Conservation (phyloP, 2,113 vertebrate species). For the Sakesphorus luctuosus region DNA sequence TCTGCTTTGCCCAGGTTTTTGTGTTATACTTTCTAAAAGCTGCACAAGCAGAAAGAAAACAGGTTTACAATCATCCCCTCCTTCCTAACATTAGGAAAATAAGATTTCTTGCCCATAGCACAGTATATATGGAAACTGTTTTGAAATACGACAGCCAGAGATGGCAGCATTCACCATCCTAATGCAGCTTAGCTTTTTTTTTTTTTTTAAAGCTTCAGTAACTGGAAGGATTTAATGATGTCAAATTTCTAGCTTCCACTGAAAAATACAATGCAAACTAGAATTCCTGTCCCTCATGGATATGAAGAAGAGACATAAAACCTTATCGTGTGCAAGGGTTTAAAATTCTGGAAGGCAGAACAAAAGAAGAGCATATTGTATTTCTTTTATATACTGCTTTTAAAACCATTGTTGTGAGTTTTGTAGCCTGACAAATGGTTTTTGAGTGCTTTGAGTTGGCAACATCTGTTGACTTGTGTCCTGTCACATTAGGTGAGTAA, state of each 20-base stretch:
- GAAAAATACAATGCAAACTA: neutral
- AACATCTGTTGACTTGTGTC: slow-evolving; percentile 40
- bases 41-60: neutral
- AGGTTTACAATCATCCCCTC: neutral
- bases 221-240: neutral
- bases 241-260: neutral
- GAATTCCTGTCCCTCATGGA: neutral
- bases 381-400: neutral
- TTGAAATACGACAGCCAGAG: neutral
- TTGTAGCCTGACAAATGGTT: slow-evolving; percentile 22
- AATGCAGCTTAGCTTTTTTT: neutral
- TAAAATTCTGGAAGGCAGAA: neutral
- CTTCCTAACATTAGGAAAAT: neutral
- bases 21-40: neutral
- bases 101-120: neutral
- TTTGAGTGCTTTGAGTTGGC: neutral
- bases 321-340: neutral
- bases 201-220: neutral
- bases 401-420: neutral
- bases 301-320: neutral
- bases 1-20: neutral
- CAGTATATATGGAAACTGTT: neutral
- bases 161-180: slow-evolving; percentile 30
- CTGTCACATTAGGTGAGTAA: slow-evolving; percentile 21
- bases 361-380: neutral